Base-by-base conservation (phyloP, 1,140 invertebrate genomes). In the Drosophila setifemur region DNA sequence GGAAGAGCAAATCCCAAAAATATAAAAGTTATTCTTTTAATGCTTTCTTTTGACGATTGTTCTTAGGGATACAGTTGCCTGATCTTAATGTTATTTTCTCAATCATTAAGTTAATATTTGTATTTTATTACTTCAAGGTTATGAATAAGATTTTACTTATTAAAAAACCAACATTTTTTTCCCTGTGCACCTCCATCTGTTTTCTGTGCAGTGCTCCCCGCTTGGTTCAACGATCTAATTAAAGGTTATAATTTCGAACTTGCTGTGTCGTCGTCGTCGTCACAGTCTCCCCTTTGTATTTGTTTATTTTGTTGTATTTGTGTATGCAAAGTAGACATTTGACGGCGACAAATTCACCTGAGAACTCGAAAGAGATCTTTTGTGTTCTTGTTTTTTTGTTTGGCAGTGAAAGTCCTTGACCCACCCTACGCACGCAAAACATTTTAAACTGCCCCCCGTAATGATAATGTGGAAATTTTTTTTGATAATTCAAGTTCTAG, bases 151-250 rank as follows among this genome's bases (percentile, higher is more conserved):
- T n/a, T n/a, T n/a, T n/a, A n/a, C n/a, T n/a, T n/a, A n/a, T n/a
- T n/a, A n/a, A n/a, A n/a, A n/a, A n/a, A n/a, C n/a, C n/a, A n/a
- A n/a, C n/a, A 4, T 6, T 9, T 33, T 33, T 33, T 6, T 33
- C 31, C 14, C 31, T 12, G 31, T 33, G 31, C 11, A 33, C 11
- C 4, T 33, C 19, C 28, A 33, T 47, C 40, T 64, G 42, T 64
- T 47, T 26, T 63, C 57, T 63, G 60, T 64, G 42, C 60, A 64
- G 40, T 64, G 60, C 49, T 53, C 28, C 42, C 57, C 35, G 57
- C 39, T 53, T 85, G 67, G 82, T 89, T 89, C 86, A 89, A 88
- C 68, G 88, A 83, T 89, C 78, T 88, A 89, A 85, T 87, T 85
- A 89, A 88, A 89, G 82, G 82, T 88, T 88, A 85, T 85, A 89